phyloP scores from a whole-genome alignment of 2,113 vertebrate species.

The Diglossa brunneiventris region DNA sequence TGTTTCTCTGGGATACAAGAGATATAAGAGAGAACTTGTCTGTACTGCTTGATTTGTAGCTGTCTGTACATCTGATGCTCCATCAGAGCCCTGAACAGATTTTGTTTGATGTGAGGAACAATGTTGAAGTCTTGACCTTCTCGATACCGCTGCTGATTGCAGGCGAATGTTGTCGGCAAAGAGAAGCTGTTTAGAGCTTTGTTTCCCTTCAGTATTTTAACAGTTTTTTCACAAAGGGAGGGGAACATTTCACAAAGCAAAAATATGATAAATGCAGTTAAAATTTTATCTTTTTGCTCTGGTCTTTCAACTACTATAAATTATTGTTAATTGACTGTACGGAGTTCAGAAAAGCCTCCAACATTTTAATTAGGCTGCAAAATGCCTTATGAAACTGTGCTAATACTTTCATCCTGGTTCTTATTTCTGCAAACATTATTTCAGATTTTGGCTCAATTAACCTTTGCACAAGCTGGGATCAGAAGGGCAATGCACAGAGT shows the following conservation, averaged over 20 bases:
- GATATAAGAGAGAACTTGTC: slow-evolving; percentile 61
- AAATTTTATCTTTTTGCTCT: not conserved
- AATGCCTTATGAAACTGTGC: not conserved
- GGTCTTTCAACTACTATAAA: not conserved
- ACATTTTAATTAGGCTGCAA: not conserved
- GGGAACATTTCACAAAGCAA: slow-evolving; percentile 8
- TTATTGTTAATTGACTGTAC: not conserved
- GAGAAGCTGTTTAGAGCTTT: slow-evolving; percentile 13
- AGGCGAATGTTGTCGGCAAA: slow-evolving; percentile 14
- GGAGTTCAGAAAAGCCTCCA: not conserved
- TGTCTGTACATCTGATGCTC: slow-evolving; percentile 56
- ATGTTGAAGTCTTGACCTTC: slow-evolving; percentile 64
- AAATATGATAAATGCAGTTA: not conserved
- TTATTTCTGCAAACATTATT: not conserved
- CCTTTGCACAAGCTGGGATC: not conserved
- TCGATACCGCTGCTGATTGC: slow-evolving; percentile 47
- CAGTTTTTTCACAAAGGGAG: not conserved
- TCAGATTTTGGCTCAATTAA: not conserved
- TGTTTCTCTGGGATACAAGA: slow-evolving; percentile 56
- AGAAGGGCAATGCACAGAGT: not conserved
- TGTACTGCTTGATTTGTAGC: slow-evolving; percentile 68
- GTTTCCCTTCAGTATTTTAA: slow-evolving; percentile 21
- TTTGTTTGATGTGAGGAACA: slow-evolving; percentile 71
- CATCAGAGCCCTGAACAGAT: slow-evolving; percentile 62
- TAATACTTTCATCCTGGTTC: not conserved